Percentiles rank a stretch among this genome's conserved stretches.
Conservation (phyloP, 1,140 invertebrate species). For the Sitophilus oryzae region DNA sequence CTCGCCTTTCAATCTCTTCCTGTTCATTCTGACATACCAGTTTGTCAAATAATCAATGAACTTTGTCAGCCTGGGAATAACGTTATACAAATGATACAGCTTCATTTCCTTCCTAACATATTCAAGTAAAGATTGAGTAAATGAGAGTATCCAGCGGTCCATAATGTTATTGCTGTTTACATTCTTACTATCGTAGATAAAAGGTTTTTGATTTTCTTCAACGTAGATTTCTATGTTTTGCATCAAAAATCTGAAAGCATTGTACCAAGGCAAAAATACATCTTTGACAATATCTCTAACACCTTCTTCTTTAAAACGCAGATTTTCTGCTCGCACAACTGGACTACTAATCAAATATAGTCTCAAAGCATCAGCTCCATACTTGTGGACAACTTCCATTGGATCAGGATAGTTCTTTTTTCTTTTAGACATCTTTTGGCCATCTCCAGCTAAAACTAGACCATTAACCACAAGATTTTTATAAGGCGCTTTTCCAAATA, state of each 20-base stretch:
- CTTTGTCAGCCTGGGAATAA: conserved; percentile 87
- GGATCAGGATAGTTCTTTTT: conserved; percentile 99
- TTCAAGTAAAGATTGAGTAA: conserved; percentile 84
- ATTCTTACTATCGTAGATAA: conserved; percentile 58
- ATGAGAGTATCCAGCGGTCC: conserved; percentile 97
- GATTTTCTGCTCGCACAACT: conserved; percentile 93
- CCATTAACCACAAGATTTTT: conserved; percentile 97
- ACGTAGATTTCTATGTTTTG: conserved; percentile 85
- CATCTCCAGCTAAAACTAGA: conserved; percentile 89
- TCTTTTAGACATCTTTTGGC: conserved; percentile 99
- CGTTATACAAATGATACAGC: conserved; percentile 91
- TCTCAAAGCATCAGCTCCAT: conserved; percentile 93
- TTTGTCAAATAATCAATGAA: conserved; percentile 98
- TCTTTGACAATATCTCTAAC: conserved; percentile 95
- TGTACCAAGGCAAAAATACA: conserved; percentile 98
- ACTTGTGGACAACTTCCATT: conserved; percentile 83
- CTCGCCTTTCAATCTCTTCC: conserved; percentile 89
- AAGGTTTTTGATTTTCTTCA: conserved; percentile 59
- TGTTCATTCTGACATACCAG: conserved; percentile 95
- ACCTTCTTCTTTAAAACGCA: conserved; percentile 93
- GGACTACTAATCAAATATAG: conserved; percentile 98
- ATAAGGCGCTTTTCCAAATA: conserved; percentile 96
- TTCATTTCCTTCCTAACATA: conserved; percentile 92
- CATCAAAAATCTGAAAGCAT: conserved; percentile 93
- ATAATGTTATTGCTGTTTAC: conserved; percentile 72